Evolutionary conservation across 2,888 invertebrate genomes (phyloP).

Genomic region (Xestia xanthographa): DNA sequence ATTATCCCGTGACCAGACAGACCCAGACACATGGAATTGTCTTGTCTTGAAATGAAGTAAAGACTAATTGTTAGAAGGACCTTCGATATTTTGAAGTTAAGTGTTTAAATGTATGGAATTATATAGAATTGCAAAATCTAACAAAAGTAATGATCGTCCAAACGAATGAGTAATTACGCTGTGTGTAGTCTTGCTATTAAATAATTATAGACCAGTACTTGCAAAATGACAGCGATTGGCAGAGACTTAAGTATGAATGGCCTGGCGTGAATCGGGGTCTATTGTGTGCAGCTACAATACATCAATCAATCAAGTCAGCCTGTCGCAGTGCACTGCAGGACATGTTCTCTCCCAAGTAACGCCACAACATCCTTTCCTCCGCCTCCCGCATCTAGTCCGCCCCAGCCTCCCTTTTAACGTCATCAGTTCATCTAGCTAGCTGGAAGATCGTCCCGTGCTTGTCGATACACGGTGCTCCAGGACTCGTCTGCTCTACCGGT

Average conservation of each 20-base stretch:
- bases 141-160: conserved; percentile 34
- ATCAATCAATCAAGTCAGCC: neutral
- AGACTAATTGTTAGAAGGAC: conserved; percentile 21
- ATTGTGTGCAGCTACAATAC: neutral
- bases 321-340: neutral
- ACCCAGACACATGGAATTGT: conserved; percentile 14
- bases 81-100: conserved; percentile 29
- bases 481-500: neutral
- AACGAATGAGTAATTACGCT: conserved; percentile 35
- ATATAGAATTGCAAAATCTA: conserved; percentile 26
- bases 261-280: neutral
- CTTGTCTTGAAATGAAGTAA: conserved; percentile 15
- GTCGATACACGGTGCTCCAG: neutral
- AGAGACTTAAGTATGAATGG: neutral
- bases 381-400: no score
- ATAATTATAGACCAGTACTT: conserved; percentile 22
- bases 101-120: conserved; percentile 26
- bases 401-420: neutral
- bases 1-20: no score
- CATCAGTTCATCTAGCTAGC: neutral
- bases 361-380: neutral
- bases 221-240: neutral
- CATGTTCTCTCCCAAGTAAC: neutral
- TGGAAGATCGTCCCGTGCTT: neutral
- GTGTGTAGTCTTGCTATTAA: conserved; percentile 42